Evolutionary conservation across 2,113 vertebrate genomes (phyloP).

Genomic region (Boleophthalmus pectinirostris): DNA sequence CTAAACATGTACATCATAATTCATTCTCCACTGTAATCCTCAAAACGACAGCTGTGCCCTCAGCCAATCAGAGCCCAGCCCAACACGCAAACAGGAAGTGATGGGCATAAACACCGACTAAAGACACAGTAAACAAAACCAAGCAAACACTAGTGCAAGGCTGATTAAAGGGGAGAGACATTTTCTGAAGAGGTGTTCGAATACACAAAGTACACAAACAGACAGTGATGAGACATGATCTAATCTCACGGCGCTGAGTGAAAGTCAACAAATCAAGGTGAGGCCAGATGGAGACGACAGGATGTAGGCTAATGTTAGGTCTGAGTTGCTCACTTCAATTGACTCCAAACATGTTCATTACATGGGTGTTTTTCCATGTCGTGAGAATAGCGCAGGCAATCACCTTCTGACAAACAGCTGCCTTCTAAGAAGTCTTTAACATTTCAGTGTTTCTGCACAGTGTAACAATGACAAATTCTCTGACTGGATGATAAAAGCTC

Average conservation of each 20-base stretch:
- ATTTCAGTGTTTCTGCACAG: too few relatives aligned
- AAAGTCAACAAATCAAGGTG: slow-evolving; percentile 57
- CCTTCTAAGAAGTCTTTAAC: slow-evolving; percentile 9
- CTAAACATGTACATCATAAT: slow-evolving; percentile 54
- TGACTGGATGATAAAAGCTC: background rate
- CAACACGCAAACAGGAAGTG: slow-evolving; percentile 63
- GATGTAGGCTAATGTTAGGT: slow-evolving; percentile 26
- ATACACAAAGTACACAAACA: slow-evolving; percentile 47
- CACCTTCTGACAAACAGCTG: background rate
- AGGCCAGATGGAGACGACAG: slow-evolving; percentile 9
- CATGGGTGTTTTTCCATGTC: background rate
- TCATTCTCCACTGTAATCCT: slow-evolving; percentile 23
- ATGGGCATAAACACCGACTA: slow-evolving; percentile 66
- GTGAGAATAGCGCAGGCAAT: slow-evolving; percentile 10
- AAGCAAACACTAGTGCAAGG: slow-evolving; percentile 31
- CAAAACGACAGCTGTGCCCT: slow-evolving; percentile 29
- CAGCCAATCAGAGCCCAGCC: slow-evolving; percentile 43
- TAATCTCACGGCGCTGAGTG: slow-evolving; percentile 31
- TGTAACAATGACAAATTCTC: background rate
- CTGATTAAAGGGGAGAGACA: slow-evolving; percentile 63
- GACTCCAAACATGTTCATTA: slow-evolving; percentile 17
- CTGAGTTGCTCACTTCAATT: background rate
- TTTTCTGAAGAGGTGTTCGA: slow-evolving; percentile 56
- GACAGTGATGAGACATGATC: slow-evolving; percentile 40
- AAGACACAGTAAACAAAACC: slow-evolving; percentile 60